Evolutionary conservation across 2,888 invertebrate genomes (phyloP), one percentile per base, ranked within the genome.

Genomic region (Ochropleura plecta): DNA sequence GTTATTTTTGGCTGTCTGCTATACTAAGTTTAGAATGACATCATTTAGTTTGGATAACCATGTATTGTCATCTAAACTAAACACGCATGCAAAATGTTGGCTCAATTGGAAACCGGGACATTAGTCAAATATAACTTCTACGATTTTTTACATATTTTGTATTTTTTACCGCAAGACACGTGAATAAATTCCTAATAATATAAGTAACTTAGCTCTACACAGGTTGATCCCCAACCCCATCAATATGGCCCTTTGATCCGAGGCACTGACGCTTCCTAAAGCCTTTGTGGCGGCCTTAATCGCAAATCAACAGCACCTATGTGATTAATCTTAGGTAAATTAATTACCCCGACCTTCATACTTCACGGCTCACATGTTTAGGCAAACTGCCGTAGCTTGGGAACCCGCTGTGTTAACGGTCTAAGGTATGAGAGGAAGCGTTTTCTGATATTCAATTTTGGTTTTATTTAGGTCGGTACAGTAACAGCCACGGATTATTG

Each of bases 281-380:
- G 53, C 68, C 74, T 44, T 69, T 44, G 55, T 40, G 59, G 73
- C 42, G 88, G 75, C 88, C 87, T 86, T 90, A 86, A 88, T 88
- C 88, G 80, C 73, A 78, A 89, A 88, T 87, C 88, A 91, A 91
- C 91, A 88, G 78, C 90, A 90, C 88, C 86, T 89, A 90, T 88
- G 89, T 91, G 91, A 94, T 94, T 95, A 94, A 94, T 93, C 90
- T 91, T 88, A 89, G 89, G 90, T 88, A 92, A 93, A 93, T 94
- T 94, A 95, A 95, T 95, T 93, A 92, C 87, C 81, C 81, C 91
- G 93, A 92, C 95, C 95, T 95, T 95, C 93, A 93, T 92, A 92
- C 91, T 91, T 92, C 91, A 90, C 87, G 86, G 91, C 89, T 91
- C 93, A 93, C 92, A 93, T 94, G 92, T 91, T 93, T 93, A 90